Base-by-base conservation (phyloP, 2,888 invertebrate genomes). In the Pseudolycoriella hygida region DNA sequence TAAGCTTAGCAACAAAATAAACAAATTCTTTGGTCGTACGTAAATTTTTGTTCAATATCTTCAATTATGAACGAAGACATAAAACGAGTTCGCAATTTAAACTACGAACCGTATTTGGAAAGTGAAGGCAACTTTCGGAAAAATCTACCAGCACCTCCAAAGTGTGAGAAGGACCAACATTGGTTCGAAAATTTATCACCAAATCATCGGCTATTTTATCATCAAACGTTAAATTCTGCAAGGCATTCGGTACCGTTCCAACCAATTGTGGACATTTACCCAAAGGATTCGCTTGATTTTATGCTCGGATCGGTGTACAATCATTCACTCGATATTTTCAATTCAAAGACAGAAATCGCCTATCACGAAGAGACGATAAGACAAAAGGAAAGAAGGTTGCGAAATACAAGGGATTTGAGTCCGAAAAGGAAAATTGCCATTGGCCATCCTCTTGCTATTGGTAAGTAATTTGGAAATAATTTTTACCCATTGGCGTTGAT, bases 281-380 rank as follows among this genome's bases (percentile, higher is more conserved):
- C 83, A 1, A 64, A 68, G 17, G 83, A 85, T 57, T 72, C 75
- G 40, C 64, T 86, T 47, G 86, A 86, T 57, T 67, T 81, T 44
- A 64, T 74, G 5, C 61, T 86, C 43, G 64, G 72, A 3, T 68
- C 82, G 0, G 71, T 76, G 1, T 86, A 84, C 57, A 68, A 77
- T 53, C 82, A 84, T 49, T 71, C 72, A 0, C 15, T 5, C 11
- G 40, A 45, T 6, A 32, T 45, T 11, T 45, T 45, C 32, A 40
- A 17, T 4, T 15, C 12, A 6, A 45, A 45, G 40, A 19, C 19
- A n/a, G 17, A 41, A n/a, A 20, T 18, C 19, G 14, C 34, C 4
- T 40, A 41, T 31, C 30, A 39, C 1, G 40, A 45, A 14, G 39
- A 38, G 34, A 39, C 39, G 11, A 39, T 3, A 3, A 12, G 15